Base-by-base conservation (phyloP, 35 echinoderm and acorn worm genomes). In the Patiria miniata region DNA sequence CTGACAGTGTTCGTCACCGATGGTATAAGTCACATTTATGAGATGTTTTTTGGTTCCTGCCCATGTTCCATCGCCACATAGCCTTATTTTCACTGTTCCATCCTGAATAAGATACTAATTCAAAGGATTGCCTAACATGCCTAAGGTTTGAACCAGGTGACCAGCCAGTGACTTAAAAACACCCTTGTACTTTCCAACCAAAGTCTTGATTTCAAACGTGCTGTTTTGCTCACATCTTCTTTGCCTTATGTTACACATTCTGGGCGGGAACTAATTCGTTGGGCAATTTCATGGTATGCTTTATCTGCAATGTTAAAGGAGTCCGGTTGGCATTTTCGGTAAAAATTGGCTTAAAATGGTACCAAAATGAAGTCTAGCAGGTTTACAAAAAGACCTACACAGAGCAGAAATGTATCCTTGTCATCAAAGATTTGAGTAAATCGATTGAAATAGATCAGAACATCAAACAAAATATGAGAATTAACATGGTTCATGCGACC, bases 281-380 rank as follows among this genome's bases (percentile, higher is more conserved):
- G 82, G 34, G 89, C 82, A 42, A 85, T 42, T 55, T 91, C 79
- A 87, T 92, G 84, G 65, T 87, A 92, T 23, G 78, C 77, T 32
- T 77, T 17, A 83, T 92, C 52, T 34, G 54, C 44, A 39, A 91
- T 81, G 39, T 87, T 77, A 80, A 52, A 68, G 16, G 26, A 36
- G 52, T 92, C 90, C 90, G n/a, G n/a, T n/a, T n/a, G n/a, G n/a
- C n/a, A n/a, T n/a, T n/a, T n/a, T n/a, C n/a, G n/a, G n/a, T n/a
- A n/a, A n/a, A n/a, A n/a, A n/a, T n/a, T n/a, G n/a, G n/a, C n/a
- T n/a, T n/a, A n/a, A n/a, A n/a, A n/a, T n/a, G n/a, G n/a, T n/a
- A n/a, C n/a, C n/a, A n/a, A n/a, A n/a, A n/a, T n/a, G n/a, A n/a
- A n/a, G n/a, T n/a, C n/a, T n/a, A n/a, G n/a, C n/a, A n/a, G n/a